Evolutionary conservation across 1,140 invertebrate species (phyloP).

Genomic region (Helicoverpa zea): DNA sequence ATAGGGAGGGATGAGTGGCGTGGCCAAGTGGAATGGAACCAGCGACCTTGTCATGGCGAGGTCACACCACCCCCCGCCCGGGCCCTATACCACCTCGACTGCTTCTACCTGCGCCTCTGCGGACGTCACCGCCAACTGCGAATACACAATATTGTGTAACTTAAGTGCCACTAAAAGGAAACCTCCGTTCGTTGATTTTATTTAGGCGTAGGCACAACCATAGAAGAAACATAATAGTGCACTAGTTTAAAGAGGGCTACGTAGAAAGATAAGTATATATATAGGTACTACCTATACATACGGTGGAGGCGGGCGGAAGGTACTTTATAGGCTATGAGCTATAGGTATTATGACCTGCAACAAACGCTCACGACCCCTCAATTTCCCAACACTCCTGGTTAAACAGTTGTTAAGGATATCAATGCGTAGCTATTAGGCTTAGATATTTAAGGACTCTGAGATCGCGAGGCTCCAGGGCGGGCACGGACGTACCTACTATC

Average conservation of each 20-base stretch:
- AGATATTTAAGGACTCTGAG: slow-evolving; percentile 7
- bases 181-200: background rate
- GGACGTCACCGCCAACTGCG: slow-evolving; percentile 66
- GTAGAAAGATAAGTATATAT: too few relatives aligned
- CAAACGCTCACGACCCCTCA: too few relatives aligned
- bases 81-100: slow-evolving; percentile 54
- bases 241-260: too few relatives aligned
- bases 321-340: too few relatives aligned
- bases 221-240: too few relatives aligned
- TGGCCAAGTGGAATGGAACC: slow-evolving; percentile 73
- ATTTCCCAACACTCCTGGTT: too few relatives aligned
- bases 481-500: slow-evolving; percentile 49
- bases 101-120: slow-evolving; percentile 69
- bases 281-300: background rate
- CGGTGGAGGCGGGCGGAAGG: too few relatives aligned
- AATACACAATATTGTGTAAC: slow-evolving; percentile 47
- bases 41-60: slow-evolving; percentile 81
- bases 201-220: background rate
- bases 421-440: background rate
- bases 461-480: slow-evolving; percentile 37
- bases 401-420: too few relatives aligned
- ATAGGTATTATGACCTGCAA: too few relatives aligned
- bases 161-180: slow-evolving; percentile 32
- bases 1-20: slow-evolving; percentile 68
- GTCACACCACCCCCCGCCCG: slow-evolving; percentile 65